phyloP scores from a whole-genome alignment of 2,797 vertebrate species.

The Cephalopachus bancanus region DNA sequence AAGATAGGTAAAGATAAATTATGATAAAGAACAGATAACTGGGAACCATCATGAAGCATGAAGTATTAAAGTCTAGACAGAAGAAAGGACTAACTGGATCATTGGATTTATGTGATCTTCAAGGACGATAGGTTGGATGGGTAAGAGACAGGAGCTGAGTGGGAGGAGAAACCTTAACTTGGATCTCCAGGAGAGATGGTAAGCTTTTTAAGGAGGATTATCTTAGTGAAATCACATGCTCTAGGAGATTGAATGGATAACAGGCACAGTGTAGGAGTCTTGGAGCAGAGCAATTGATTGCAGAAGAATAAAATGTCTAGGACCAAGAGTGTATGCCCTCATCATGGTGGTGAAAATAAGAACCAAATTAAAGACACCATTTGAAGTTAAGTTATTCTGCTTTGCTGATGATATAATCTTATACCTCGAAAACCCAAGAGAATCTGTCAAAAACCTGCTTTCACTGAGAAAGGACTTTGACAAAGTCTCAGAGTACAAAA shows the following conservation, averaged over 20 bases:
- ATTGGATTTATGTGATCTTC: too few relatives aligned
- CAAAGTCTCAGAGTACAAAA: too few relatives aligned
- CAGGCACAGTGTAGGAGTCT: not conserved
- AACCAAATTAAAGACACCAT: not conserved
- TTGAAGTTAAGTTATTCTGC: too few relatives aligned
- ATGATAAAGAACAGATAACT: not conserved
- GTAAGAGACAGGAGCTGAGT: not conserved
- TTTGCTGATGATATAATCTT: too few relatives aligned
- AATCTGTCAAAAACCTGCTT: too few relatives aligned
- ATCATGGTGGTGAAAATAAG: not conserved
- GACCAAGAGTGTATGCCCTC: not conserved
- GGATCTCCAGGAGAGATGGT: not conserved
- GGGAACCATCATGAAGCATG: not conserved
- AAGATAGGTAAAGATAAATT: too few relatives aligned
- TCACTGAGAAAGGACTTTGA: too few relatives aligned
- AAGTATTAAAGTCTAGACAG: not conserved
- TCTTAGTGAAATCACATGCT: not conserved
- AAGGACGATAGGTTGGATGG: not conserved
- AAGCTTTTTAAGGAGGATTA: not conserved
- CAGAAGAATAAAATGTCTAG: not conserved
- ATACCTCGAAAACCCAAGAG: too few relatives aligned
- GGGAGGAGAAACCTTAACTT: not conserved
- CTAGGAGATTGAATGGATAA: not conserved
- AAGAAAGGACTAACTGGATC: not conserved
- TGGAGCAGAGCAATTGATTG: not conserved